Evolutionary conservation across 2,113 vertebrate species (phyloP).

Genomic region (Prinia subflava): DNA sequence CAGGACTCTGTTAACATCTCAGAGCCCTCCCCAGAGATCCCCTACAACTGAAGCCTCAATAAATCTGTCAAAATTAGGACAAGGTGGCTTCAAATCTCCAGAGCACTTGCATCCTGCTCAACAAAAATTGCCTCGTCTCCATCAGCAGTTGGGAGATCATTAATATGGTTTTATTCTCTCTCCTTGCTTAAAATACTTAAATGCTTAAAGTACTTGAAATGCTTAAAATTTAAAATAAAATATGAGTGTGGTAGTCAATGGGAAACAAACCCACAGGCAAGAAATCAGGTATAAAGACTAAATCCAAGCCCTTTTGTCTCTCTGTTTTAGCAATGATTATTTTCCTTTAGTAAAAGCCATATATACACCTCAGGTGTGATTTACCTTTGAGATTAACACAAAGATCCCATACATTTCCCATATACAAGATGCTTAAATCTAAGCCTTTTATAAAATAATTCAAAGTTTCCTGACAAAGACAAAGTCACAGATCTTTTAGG

Average conservation of each 20-base stretch:
- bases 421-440: neutral
- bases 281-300: neutral
- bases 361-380: accelerated
- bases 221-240: too few relatives aligned
- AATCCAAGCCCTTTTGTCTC: neutral
- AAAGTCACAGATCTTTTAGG: neutral
- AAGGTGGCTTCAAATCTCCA: neutral
- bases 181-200: neutral
- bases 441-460: neutral
- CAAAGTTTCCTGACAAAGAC: neutral
- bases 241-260: neutral
- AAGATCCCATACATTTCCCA: neutral
- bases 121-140: neutral
- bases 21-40: neutral
- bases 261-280: neutral
- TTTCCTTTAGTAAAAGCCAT: neutral
- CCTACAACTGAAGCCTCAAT: neutral
- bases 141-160: neutral
- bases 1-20: neutral
- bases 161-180: neutral
- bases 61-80: neutral
- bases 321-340: neutral
- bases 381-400: neutral
- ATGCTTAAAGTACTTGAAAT: neutral
- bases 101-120: neutral